phyloP scores from a whole-genome alignment of 2,113 vertebrate genomes.

The Orthochromis indermauri region DNA sequence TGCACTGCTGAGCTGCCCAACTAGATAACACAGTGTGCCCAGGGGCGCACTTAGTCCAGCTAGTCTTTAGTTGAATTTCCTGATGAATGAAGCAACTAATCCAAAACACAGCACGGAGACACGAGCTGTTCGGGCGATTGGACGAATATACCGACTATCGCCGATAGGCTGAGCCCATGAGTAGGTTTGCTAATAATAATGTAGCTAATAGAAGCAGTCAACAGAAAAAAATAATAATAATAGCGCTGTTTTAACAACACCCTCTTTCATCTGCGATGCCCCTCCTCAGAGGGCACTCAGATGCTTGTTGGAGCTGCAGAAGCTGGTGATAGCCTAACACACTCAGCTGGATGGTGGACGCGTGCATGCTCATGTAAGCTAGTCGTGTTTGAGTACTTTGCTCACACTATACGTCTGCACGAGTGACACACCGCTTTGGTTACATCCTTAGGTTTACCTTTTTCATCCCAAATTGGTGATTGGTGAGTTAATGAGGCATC shows the following conservation, averaged over 20 bases:
- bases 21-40: neutral
- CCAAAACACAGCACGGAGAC: neutral
- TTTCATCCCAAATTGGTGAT: neutral
- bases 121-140: neutral
- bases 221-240: neutral
- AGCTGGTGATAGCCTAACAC: neutral
- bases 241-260: neutral
- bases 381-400: neutral
- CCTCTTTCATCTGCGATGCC: neutral
- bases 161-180: neutral
- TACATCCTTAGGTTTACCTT: neutral
- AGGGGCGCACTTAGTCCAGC: accelerated
- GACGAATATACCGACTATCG: neutral
- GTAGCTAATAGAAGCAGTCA: neutral
- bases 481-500: neutral
- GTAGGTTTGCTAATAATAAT: neutral
- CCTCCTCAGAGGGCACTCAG: neutral
- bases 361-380: neutral
- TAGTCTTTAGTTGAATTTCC: neutral
- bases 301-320: neutral
- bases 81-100: neutral
- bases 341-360: neutral
- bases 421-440: neutral
- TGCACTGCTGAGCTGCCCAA: neutral
- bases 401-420: neutral